Evolutionary conservation across 2,888 invertebrate genomes (phyloP).

Genomic region (Lasioglossum malachurum): DNA sequence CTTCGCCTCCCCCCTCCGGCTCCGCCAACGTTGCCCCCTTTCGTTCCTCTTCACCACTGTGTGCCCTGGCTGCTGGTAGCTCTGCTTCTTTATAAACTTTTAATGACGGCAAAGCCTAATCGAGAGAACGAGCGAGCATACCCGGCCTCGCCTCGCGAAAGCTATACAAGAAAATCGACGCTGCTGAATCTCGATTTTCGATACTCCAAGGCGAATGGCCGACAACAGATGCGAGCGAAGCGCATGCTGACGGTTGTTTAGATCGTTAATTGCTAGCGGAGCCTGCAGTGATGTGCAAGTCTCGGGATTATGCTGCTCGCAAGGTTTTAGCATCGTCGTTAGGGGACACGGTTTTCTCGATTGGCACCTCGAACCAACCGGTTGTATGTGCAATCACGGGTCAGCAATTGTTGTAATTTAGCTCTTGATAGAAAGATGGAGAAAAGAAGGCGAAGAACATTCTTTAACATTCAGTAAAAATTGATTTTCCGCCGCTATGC

Average conservation of each 20-base stretch:
- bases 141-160: constrained; percentile 65
- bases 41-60: constrained; percentile 53
- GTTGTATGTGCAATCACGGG: neutral
- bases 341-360: neutral
- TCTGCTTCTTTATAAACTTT: constrained; percentile 85
- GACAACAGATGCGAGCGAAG: constrained; percentile 34
- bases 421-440: neutral
- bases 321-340: neutral
- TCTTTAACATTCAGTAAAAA: neutral
- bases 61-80: constrained; percentile 76
- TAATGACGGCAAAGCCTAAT: constrained; percentile 85
- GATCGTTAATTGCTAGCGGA: constrained; percentile 41
- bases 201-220: constrained; percentile 65
- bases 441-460: neutral
- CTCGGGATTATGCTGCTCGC: neutral
- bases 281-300: neutral
- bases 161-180: constrained; percentile 76
- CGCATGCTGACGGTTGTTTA: constrained; percentile 22
- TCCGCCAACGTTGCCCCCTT: constrained; percentile 19
- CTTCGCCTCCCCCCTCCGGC: constrained; percentile 5
- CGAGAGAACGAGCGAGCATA: constrained; percentile 78
- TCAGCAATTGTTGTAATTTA: neutral
- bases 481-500: no score
- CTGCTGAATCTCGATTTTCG: constrained; percentile 76
- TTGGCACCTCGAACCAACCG: neutral